phyloP scores from a whole-genome alignment of 64 coral and sea anemone genomes.

The Dendronephthya gigantea region DNA sequence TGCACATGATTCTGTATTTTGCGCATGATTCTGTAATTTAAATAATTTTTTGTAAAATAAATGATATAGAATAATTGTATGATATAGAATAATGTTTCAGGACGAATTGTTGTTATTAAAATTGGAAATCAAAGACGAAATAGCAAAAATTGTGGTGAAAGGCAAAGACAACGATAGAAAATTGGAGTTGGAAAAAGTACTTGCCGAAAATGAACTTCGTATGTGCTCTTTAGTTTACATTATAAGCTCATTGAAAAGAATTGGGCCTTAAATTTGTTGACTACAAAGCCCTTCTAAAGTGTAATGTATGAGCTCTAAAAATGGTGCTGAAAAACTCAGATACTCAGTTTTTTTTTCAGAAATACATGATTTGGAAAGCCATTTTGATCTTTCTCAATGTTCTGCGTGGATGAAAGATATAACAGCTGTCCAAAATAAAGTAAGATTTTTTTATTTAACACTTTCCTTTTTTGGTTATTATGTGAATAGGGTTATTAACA shows the following conservation, averaged over 20 bases:
- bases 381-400: slow-evolving; percentile 72
- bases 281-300: no score
- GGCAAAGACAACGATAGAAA: neutral
- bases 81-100: neutral
- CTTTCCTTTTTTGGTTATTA: no score
- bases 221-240: neutral
- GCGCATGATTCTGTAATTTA: no score
- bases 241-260: neutral
- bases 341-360: slow-evolving; percentile 23
- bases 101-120: neutral
- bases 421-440: slow-evolving; percentile 76
- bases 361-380: slow-evolving; percentile 65
- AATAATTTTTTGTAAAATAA: no score
- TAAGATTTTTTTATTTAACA: neutral
- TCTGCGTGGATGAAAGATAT: slow-evolving; percentile 74
- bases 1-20: no score
- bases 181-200: neutral
- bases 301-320: no score
- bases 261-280: no score
- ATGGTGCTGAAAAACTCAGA: no score
- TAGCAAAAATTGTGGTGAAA: neutral
- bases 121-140: neutral
- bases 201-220: neutral
- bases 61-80: no score
- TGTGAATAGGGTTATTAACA: no score